These are phyloP conservation scores for Flabesymbios commensalis DNA, from an alignment of 2,888 invertebrate genomes.

Conservation along the genomic window DNA sequence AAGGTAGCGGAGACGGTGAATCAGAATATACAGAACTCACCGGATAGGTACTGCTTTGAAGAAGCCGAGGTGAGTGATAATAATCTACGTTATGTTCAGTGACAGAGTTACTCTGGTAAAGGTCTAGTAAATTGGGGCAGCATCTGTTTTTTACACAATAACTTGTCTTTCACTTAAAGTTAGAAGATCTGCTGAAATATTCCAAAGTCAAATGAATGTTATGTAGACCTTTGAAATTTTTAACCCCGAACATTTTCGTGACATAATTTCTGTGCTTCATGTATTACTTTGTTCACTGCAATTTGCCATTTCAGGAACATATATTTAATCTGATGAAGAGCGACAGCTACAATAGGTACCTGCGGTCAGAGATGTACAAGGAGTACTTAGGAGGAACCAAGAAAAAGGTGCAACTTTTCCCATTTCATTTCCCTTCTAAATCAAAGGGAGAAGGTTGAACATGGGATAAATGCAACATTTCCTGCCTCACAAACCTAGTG, in stretches of 20 bases:
- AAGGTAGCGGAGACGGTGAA: constrained; percentile 74
- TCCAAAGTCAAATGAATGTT: not conserved
- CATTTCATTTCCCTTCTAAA: constrained; percentile 5
- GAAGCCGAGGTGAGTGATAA: constrained; percentile 80
- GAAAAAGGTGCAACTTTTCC: constrained; percentile 77
- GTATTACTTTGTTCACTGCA: too few relatives aligned
- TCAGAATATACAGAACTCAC: constrained; percentile 50
- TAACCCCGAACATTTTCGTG: too few relatives aligned
- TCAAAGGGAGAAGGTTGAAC: too few relatives aligned
- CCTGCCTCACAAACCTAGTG: too few relatives aligned
- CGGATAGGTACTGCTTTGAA: constrained; percentile 72
- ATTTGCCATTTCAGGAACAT: too few relatives aligned
- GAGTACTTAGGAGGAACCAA: constrained; percentile 93
- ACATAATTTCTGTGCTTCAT: too few relatives aligned
- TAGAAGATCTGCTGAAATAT: not conserved
- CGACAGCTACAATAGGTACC: constrained; percentile 96
- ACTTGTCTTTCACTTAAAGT: not conserved
- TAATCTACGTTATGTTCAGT: not conserved
- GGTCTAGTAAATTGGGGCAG: too few relatives aligned
- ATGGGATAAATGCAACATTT: too few relatives aligned
- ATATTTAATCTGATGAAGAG: constrained; percentile 99
- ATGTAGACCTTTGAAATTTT: too few relatives aligned
- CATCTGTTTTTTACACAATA: too few relatives aligned
- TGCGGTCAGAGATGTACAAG: constrained; percentile 98
- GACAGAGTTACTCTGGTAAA: too few relatives aligned